phyloP scores from a whole-genome alignment of 2,797 vertebrate species.

The Emys orbicularis region DNA sequence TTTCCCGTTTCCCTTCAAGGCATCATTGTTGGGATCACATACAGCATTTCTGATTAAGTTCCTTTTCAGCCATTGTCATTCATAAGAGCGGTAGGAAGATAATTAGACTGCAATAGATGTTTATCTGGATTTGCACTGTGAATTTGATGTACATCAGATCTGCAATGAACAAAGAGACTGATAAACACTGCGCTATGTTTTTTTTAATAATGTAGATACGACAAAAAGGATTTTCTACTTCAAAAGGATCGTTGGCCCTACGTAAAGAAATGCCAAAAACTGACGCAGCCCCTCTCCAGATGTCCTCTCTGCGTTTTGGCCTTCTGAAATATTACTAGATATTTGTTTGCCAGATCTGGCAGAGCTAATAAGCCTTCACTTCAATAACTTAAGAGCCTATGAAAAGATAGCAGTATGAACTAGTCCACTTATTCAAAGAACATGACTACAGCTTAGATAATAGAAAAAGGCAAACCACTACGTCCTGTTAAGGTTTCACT shows the following conservation, averaged over 20 bases:
- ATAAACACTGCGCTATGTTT: neutral
- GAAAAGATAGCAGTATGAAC: too few species aligned
- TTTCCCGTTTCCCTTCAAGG: constrained; percentile 30
- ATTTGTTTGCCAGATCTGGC: fast-evolving
- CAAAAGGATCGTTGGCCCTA: neutral
- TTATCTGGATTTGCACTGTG: neutral
- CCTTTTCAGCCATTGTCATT: neutral
- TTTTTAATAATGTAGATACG: neutral
- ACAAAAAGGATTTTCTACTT: neutral
- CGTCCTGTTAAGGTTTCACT: too few species aligned
- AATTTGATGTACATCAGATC: neutral
- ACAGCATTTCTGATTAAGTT: neutral
- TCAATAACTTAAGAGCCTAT: neutral
- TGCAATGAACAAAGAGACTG: neutral
- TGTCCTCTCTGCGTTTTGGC: neutral
- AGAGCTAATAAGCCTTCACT: neutral
- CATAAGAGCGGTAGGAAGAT: neutral
- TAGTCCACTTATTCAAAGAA: too few species aligned
- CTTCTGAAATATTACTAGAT: constrained; percentile 6
- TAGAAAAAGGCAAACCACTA: too few species aligned
- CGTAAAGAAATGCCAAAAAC: neutral
- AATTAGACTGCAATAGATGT: neutral
- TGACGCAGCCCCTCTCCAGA: neutral
- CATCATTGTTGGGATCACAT: constrained; percentile 1
- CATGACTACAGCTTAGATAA: too few species aligned